These are phyloP conservation scores for Macrophya alboannulata DNA, from an alignment of 2,888 invertebrate species.

Conservation along the genomic window DNA sequence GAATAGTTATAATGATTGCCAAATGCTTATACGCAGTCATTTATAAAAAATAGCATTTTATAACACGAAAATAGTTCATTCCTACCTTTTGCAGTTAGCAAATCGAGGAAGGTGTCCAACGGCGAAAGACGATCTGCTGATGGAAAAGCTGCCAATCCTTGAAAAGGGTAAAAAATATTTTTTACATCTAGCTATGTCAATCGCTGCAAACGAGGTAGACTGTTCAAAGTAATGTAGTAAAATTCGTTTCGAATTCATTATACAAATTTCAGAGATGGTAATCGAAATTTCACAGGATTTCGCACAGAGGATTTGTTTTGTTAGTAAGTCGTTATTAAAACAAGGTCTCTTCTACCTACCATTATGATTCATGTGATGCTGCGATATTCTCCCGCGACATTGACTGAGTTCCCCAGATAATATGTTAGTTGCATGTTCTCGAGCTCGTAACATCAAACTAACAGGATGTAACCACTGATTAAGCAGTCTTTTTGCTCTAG, in stretches of 20 bases:
- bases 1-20: background rate
- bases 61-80: slow-evolving; percentile 14
- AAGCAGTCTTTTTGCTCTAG: slow-evolving; percentile 89
- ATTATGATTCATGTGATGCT: slow-evolving; percentile 76
- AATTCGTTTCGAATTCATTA: background rate
- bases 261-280: background rate
- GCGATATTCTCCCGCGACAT: slow-evolving; percentile 74
- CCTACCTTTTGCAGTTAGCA: slow-evolving; percentile 89
- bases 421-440: slow-evolving; percentile 91
- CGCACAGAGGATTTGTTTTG: background rate
- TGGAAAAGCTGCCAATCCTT: slow-evolving; percentile 88
- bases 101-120: slow-evolving; percentile 91
- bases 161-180: slow-evolving; percentile 62
- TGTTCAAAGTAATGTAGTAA: background rate
- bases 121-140: slow-evolving; percentile 89
- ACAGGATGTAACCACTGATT: slow-evolving; percentile 90
- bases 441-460: slow-evolving; percentile 89
- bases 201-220: background rate
- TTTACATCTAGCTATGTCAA: background rate
- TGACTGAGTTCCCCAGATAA: slow-evolving; percentile 85
- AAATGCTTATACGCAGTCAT: background rate
- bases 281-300: background rate
- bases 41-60: background rate
- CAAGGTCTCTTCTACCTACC: slow-evolving; percentile 64
- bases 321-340: slow-evolving; percentile 39